Evolutionary conservation across 2,888 invertebrate genomes (phyloP), one percentile per base, ranked within the genome.

Genomic region (Torymus aiolomorphi): DNA sequence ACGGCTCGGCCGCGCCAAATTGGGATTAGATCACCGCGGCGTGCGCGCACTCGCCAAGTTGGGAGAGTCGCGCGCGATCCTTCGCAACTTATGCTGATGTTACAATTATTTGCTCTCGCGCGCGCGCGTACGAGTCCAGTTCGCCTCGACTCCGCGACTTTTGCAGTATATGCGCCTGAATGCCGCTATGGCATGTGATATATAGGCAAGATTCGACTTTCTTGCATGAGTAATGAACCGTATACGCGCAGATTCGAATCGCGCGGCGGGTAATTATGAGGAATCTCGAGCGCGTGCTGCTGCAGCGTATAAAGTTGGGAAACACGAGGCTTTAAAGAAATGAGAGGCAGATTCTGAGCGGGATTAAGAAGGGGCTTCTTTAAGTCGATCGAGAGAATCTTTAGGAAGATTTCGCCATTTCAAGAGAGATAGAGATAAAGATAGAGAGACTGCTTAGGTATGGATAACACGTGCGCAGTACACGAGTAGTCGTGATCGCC

Each of bases 11-110:
- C 63, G 72, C 57, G 72, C 81, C 81, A 81, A 81, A 81, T 78
- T 62, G 63, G 81, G 81, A 81, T 70, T 78, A 76, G 80, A 80
- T 80, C 74, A 20, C 31, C n/a, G 56, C 4, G 18, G 73, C 66
- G 59, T 10, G 49, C 63, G 76, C 54, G 52, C 49, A 56, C 62
- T 42, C 42, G 42, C 75, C 79, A 79, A 74, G 62, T 78, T 78
- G 56, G 77, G 65, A 10, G 42, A 54, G 63, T 61, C 20, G 42
- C 67, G 31, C 42, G 13, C 42, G 42, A 42, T 42, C 42, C 42
- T 42, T 24, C 18, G 65, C 56, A 42, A 20, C 31, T 75, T 76
- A 71, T 75, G 66, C 66, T 20, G 54, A 72, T 72, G 75, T 56
- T 67, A 76, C 76, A 51, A 75, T 70, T 66, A 71, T 76, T 20